Evolutionary conservation across 2,888 invertebrate species (phyloP).

Genomic region (Nemotelus pantherinus): DNA sequence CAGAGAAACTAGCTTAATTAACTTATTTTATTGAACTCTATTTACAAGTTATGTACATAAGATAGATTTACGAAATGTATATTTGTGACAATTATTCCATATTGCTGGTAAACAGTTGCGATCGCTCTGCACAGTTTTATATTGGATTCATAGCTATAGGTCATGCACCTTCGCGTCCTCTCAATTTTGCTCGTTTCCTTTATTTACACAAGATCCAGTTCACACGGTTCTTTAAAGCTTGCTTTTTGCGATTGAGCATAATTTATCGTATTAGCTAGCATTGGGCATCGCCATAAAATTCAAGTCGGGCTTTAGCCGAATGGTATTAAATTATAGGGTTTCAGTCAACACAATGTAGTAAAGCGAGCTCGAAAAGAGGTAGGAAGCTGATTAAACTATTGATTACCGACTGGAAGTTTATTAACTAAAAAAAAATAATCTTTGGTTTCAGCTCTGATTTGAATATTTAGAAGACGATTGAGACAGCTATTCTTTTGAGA

Average conservation of each 20-base stretch:
- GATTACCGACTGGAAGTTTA: neutral
- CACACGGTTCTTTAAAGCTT: conserved; percentile 31
- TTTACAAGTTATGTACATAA: conserved; percentile 34
- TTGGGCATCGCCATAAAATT: neutral
- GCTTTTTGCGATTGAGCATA: conserved; percentile 30
- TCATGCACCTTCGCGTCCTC: too few relatives aligned
- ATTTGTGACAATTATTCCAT: too few relatives aligned
- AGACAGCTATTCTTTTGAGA: neutral
- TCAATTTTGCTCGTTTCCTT: neutral
- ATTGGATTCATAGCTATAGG: too few relatives aligned
- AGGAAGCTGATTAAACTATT: too few relatives aligned
- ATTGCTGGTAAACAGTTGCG: too few relatives aligned
- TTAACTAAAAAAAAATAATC: neutral
- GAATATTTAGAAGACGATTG: conserved; percentile 24
- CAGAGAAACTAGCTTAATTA: too few relatives aligned
- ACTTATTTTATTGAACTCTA: neutral
- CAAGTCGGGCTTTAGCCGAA: too few relatives aligned
- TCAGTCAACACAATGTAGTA: too few relatives aligned
- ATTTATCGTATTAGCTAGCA: neutral
- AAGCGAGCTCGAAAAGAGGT: too few relatives aligned
- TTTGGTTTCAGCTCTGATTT: conserved; percentile 22
- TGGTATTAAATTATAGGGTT: too few relatives aligned
- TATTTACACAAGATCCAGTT: conserved; percentile 26
- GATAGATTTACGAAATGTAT: too few relatives aligned
- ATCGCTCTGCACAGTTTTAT: too few relatives aligned